These are phyloP conservation scores for Buathra laborator DNA, from an alignment of 2,888 invertebrate genomes.

Conservation along the genomic window DNA sequence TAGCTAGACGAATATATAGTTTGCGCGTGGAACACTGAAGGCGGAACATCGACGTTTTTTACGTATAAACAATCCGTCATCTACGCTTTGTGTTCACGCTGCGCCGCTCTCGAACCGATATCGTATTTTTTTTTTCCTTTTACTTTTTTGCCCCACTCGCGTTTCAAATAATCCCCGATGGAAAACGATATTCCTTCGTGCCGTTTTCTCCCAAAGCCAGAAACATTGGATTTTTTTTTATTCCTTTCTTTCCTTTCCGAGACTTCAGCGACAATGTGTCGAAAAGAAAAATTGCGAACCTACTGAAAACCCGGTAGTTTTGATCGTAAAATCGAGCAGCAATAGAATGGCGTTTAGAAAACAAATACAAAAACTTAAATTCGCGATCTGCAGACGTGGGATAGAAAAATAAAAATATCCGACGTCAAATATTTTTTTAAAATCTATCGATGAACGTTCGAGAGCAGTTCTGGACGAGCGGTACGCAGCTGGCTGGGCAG, in stretches of 20 bases:
- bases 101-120: conserved; percentile 14
- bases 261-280: background rate
- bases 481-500: too few relatives aligned
- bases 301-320: background rate
- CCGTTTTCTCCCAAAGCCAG: conserved; percentile 1
- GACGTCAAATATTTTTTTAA: too few relatives aligned
- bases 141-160: background rate
- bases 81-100: conserved; percentile 29
- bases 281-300: background rate
- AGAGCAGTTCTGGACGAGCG: too few relatives aligned
- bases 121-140: conserved; percentile 9
- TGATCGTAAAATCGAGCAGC: background rate
- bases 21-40: background rate
- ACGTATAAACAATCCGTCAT: conserved; percentile 20
- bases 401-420: too few relatives aligned
- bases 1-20: background rate
- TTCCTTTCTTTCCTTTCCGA: background rate
- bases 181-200: conserved; percentile 6
- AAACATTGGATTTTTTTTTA: background rate
- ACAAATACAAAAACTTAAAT: too few relatives aligned
- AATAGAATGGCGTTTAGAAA: background rate
- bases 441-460: too few relatives aligned
- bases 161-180: conserved; percentile 33
- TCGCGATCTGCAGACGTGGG: too few relatives aligned
- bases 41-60: background rate